Base-by-base conservation (phyloP, 2,797 vertebrate genomes). In the Columba guinea region DNA sequence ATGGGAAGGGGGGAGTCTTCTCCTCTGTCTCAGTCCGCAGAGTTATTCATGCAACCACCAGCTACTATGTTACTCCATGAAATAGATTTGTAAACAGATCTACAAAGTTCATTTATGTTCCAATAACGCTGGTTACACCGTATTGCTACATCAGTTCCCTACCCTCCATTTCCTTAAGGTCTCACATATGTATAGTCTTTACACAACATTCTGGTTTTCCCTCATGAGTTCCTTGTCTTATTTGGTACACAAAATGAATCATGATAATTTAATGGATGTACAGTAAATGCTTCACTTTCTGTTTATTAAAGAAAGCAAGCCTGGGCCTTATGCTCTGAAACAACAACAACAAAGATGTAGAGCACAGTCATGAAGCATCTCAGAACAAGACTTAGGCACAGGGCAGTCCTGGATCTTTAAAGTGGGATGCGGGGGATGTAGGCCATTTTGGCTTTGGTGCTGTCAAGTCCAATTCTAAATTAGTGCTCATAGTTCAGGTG, bases 1-100 rank as follows among this genome's bases (percentile, higher is more conserved):
- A 12, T 13, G 18, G 18, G 13, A 7, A 6, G 2, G 4, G 3
- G 8, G 10, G 2, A 28, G 7, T 28, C 15, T 49, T 39, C 52
- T 76, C 6, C 26, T 84, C 30, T 35, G 7, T 6, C 3, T 19
- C 52, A 69, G 37, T 49, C 15, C 15, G 26, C 7, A 49, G 30
- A 44, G 30, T 44, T 89, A 46, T 46, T 46, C 19, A 46, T 46
- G 74, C 3, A 70, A 48, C 39, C 49, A 71, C n/a, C 46, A 71
- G 13, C 62, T 77, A 24, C 27, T 26, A 9, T 6, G 5, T 70
- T 78, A 48, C 6, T 51, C 71, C 62, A 59, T 21, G 16, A 87
- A 93, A 78, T 8, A 52, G 12, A 75, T 49, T 62, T 12, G 55
- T 5, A 9, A 51, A 64, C 22, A 73, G 32, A 76, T 73, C 64